These are phyloP conservation scores for Priocnemis perturbator DNA, from an alignment of 2,888 invertebrate genomes.

Conservation along the genomic window DNA sequence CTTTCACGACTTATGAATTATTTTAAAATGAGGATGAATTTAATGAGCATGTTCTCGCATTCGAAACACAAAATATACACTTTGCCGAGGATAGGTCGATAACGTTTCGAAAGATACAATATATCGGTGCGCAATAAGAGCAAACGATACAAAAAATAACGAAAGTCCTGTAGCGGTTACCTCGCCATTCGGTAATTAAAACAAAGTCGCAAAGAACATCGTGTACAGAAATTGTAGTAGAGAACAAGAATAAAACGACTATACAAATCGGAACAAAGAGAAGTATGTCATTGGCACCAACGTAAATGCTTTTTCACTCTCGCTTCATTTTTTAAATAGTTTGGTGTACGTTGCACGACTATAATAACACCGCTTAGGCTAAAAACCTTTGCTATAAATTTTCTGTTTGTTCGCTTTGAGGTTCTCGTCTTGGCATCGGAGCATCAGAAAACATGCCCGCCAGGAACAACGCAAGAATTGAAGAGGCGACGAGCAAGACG, in stretches of 20 bases:
- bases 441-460: conserved; percentile 10
- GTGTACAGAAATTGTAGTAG: neutral
- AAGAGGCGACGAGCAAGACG: conserved; percentile 15
- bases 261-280: too few species aligned
- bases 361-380: neutral
- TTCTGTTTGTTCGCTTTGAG: conserved; percentile 16
- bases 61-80: conserved; percentile 33
- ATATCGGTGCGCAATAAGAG: too few species aligned
- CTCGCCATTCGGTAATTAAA: too few species aligned
- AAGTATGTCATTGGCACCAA: conserved; percentile 43
- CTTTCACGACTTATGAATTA: conserved; percentile 59
- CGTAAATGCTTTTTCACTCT: conserved; percentile 48
- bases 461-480: conserved; percentile 3
- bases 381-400: conserved; percentile 11
- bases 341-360: conserved; percentile 18
- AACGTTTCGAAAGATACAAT: neutral
- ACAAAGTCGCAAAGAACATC: neutral
- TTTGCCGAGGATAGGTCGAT: neutral
- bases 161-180: neutral
- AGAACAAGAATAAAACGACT: too few species aligned
- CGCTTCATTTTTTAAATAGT: conserved; percentile 12
- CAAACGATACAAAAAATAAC: neutral
- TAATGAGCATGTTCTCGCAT: conserved; percentile 54
- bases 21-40: conserved; percentile 62
- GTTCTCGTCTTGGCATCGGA: conserved; percentile 34